Evolutionary conservation across 2,888 invertebrate genomes (phyloP).

Genomic region (Nemurella pictetii): DNA sequence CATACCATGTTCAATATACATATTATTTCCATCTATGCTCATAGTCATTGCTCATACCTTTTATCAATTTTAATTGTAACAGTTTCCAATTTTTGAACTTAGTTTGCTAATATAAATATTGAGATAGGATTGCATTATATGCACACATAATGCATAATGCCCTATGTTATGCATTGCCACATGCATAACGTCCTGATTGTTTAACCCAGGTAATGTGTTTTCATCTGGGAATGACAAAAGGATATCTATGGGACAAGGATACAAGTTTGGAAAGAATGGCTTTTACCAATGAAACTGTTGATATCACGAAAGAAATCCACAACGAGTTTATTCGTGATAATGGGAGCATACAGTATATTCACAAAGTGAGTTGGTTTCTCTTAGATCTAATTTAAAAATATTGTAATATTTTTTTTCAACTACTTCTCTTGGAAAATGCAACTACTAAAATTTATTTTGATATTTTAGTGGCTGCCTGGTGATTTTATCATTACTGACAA

Average conservation of each 20-base stretch:
- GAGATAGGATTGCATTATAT: no score
- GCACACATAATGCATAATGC: no score
- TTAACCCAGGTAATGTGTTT: conserved; percentile 46
- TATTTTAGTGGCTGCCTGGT: conserved; percentile 47
- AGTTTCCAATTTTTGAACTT: no score
- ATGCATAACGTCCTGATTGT: not conserved
- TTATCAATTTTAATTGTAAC: no score
- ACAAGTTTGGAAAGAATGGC: conserved; percentile 42
- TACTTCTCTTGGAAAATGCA: not conserved
- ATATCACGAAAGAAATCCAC: conserved; percentile 45
- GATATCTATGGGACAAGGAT: conserved; percentile 46
- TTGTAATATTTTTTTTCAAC: not conserved
- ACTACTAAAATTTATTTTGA: conserved; percentile 10
- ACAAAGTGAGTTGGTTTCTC: conserved; percentile 43
- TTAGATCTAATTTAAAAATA: not conserved
- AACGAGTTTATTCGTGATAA: conserved; percentile 45
- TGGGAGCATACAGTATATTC: conserved; percentile 44
- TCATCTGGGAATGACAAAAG: conserved; percentile 47
- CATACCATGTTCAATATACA: no score
- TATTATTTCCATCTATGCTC: no score
- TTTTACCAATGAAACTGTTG: conserved; percentile 43
- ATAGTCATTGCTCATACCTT: no score
- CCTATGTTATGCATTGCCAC: no score
- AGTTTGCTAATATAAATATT: no score
- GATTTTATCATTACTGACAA: conserved; percentile 49